Percentiles rank a stretch among this genome's conserved stretches.
Conservation (phyloP, 1,140 invertebrate species). For the Papilio aristodemus region DNA sequence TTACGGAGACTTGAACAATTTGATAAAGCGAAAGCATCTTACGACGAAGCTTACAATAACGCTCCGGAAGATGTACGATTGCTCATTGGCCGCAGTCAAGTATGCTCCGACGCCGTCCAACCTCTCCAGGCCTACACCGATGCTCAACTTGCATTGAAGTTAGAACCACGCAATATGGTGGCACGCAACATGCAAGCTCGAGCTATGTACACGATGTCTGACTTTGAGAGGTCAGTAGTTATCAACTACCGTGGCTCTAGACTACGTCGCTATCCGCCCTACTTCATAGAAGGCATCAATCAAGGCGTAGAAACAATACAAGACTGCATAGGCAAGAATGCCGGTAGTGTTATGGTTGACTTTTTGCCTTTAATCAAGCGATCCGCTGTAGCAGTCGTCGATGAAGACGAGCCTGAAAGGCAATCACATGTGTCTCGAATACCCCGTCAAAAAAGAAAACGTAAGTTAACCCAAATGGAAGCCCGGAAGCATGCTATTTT, state of each 20-base stretch:
- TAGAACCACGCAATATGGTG: constrained; percentile 74
- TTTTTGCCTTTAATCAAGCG: constrained; percentile 71
- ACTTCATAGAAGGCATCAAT: constrained; percentile 80
- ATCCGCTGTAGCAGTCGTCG: constrained; percentile 54
- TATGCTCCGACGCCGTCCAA: constrained; percentile 75
- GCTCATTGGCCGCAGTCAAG: constrained; percentile 74
- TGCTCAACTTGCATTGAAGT: constrained; percentile 74
- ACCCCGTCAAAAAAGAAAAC: constrained; percentile 60
- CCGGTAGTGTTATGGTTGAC: constrained; percentile 70
- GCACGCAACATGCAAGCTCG: constrained; percentile 78
- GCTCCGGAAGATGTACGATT: constrained; percentile 74
- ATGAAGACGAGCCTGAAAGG: constrained; percentile 59
- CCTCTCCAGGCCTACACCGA: constrained; percentile 78
- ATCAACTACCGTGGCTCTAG: constrained; percentile 75
- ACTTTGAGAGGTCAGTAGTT: constrained; percentile 81
- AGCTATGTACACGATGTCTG: constrained; percentile 79
- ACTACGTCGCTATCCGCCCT: constrained; percentile 77
- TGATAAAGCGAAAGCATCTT: constrained; percentile 73
- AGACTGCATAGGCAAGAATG: constrained; percentile 71
- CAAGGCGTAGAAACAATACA: constrained; percentile 74
- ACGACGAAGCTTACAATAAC: constrained; percentile 75
- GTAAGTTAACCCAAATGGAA: constrained; percentile 70
- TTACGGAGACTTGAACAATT: constrained; percentile 77
- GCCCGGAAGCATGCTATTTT: constrained; percentile 73
- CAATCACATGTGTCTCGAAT: constrained; percentile 63